Conservation (phyloP, 2,113 vertebrate genomes). For the Rafetus swinhoei region DNA sequence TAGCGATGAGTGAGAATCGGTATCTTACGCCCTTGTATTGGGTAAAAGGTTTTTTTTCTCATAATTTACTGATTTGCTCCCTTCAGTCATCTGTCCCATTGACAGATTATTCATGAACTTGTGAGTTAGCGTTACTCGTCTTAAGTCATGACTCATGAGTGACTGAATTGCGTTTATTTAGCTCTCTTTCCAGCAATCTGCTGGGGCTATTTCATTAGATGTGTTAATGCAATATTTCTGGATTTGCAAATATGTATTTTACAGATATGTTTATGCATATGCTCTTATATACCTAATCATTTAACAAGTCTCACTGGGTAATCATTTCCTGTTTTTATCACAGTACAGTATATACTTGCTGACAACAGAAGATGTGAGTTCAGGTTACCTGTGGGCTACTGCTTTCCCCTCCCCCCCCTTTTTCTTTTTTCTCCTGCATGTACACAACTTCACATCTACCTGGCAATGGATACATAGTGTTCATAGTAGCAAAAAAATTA, state of each 20-base stretch:
- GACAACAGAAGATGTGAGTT: background rate
- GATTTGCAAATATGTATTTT: background rate
- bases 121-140: background rate
- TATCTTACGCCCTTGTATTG: rapidly evolving
- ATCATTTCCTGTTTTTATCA: background rate
- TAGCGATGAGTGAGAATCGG: background rate
- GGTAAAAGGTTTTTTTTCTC: background rate
- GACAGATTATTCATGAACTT: conserved; percentile 5
- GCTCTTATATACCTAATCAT: background rate
- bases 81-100: background rate
- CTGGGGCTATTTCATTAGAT: conserved; percentile 14
- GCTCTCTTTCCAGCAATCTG: rapidly evolving
- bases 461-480: rapidly evolving
- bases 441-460: rapidly evolving
- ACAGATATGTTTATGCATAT: background rate
- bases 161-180: background rate
- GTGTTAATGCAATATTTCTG: background rate
- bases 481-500: background rate
- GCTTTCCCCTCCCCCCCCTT: background rate
- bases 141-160: background rate
- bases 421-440: background rate
- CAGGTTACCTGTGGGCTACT: background rate
- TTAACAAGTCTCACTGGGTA: background rate
- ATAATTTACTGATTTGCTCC: background rate
- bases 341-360: background rate